Conservation (phyloP, 1,140 invertebrate genomes). For the Bradysia coprophila region DNA sequence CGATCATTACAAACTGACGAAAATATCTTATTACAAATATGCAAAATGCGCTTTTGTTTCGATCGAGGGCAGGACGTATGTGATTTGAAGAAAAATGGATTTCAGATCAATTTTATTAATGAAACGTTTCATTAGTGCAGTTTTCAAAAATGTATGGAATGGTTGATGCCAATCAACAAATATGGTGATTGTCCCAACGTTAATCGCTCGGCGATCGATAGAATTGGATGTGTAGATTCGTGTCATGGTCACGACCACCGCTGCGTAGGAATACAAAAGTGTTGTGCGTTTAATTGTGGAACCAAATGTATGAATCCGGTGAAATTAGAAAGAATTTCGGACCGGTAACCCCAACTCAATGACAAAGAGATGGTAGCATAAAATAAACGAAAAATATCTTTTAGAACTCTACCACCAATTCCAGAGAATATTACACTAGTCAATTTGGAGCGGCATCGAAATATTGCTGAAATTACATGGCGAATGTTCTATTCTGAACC, state of each 20-base stretch:
- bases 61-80: background rate
- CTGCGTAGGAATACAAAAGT: background rate
- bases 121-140: background rate
- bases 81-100: background rate
- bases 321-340: background rate
- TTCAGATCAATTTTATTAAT: background rate
- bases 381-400: too few species aligned
- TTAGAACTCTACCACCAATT: constrained; percentile 17
- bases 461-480: constrained; percentile 15
- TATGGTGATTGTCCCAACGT: background rate
- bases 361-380: too few species aligned
- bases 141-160: background rate
- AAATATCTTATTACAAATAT: constrained; percentile 1
- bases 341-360: too few species aligned
- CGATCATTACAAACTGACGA: constrained; percentile 9
- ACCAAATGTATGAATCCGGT: background rate
- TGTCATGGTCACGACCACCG: background rate
- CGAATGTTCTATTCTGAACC: background rate
- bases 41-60: background rate
- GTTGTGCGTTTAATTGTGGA: background rate
- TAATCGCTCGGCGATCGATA: background rate
- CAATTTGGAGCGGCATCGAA: constrained; percentile 16
- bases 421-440: constrained; percentile 21
- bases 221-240: background rate
- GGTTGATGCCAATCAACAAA: background rate